Evolutionary conservation across 1,140 invertebrate species (phyloP).

Genomic region (Camponotus floridanus): DNA sequence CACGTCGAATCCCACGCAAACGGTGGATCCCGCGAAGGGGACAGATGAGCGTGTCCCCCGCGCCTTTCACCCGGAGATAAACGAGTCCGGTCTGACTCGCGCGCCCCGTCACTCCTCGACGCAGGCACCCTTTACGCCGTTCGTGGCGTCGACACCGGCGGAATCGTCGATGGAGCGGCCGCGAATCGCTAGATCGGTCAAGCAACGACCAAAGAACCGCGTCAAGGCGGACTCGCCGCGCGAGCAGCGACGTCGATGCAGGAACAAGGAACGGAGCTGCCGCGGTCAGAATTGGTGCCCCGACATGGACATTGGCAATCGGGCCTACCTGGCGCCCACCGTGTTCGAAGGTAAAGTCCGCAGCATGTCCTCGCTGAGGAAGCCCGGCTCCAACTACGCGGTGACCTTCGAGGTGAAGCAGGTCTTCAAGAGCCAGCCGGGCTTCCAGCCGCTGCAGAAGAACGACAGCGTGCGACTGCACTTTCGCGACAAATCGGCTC

Average conservation of each 20-base stretch:
- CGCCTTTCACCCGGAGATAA: slow-evolving; percentile 49
- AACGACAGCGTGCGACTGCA: slow-evolving; percentile 86
- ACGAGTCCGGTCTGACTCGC: slow-evolving; percentile 57
- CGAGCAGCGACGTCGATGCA: slow-evolving; percentile 81
- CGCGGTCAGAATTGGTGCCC: slow-evolving; percentile 86
- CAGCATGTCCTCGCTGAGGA: slow-evolving; percentile 87
- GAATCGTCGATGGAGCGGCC: slow-evolving; percentile 68
- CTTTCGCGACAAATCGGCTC: slow-evolving; percentile 84
- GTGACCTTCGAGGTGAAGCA: slow-evolving; percentile 89
- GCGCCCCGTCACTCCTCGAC: slow-evolving; percentile 71
- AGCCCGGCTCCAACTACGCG: slow-evolving; percentile 87
- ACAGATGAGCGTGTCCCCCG: not conserved
- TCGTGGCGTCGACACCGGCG: slow-evolving; percentile 46
- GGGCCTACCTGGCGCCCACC: slow-evolving; percentile 88
- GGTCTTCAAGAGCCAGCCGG: slow-evolving; percentile 88
- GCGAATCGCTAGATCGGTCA: slow-evolving; percentile 70
- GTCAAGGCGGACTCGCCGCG: slow-evolving; percentile 79
- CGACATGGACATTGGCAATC: slow-evolving; percentile 87
- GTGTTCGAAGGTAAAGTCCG: slow-evolving; percentile 89
- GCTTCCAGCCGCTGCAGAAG: slow-evolving; percentile 85
- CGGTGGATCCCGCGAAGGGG: not conserved
- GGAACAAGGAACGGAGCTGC: slow-evolving; percentile 77
- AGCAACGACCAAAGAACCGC: slow-evolving; percentile 79
- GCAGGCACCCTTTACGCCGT: slow-evolving; percentile 47
- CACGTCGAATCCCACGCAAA: not conserved